A percentile compares a stretch with the other conserved stretches of the same genome.
Evolutionary conservation across 1,140 invertebrate genomes (phyloP).

Genomic region (Plodia interpunctella): DNA sequence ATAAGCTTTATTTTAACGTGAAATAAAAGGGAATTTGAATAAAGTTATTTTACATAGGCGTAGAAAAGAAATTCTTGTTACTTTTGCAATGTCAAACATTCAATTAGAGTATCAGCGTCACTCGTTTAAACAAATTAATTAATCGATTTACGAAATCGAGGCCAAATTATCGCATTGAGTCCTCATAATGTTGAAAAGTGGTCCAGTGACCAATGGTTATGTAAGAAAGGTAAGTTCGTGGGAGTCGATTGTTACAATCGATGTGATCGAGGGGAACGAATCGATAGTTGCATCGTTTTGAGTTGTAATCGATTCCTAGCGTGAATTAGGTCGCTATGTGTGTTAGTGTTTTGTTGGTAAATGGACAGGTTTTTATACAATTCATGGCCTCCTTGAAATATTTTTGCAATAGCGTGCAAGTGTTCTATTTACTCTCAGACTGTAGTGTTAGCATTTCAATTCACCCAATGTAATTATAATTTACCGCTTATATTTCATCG

Average conservation of each 20-base stretch:
- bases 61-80: not conserved
- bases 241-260: slow-evolving; percentile 12
- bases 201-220: slow-evolving; percentile 8
- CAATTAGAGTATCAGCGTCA: slow-evolving; percentile 6
- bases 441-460: no score
- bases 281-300: slow-evolving; percentile 23
- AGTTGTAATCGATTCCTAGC: slow-evolving; percentile 26
- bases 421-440: no score
- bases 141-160: slow-evolving; percentile 13
- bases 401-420: no score
- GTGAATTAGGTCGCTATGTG: slow-evolving; percentile 27
- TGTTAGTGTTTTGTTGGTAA: slow-evolving; percentile 14
- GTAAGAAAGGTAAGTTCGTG: slow-evolving; percentile 10
- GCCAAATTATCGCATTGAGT: slow-evolving; percentile 11
- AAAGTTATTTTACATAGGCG: no score
- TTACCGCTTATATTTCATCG: no score
- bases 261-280: slow-evolving; percentile 31
- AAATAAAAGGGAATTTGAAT: not conserved
- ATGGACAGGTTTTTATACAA: not conserved
- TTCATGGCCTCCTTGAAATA: no score
- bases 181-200: slow-evolving; percentile 13
- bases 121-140: slow-evolving; percentile 10
- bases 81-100: slow-evolving; percentile 1
- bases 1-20: no score
- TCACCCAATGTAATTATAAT: no score